A percentile compares a stretch with the other conserved stretches of the same genome.
These are phyloP conservation scores for Galeruca laticollis DNA, from an alignment of 2,888 invertebrate species.

Conservation along the genomic window DNA sequence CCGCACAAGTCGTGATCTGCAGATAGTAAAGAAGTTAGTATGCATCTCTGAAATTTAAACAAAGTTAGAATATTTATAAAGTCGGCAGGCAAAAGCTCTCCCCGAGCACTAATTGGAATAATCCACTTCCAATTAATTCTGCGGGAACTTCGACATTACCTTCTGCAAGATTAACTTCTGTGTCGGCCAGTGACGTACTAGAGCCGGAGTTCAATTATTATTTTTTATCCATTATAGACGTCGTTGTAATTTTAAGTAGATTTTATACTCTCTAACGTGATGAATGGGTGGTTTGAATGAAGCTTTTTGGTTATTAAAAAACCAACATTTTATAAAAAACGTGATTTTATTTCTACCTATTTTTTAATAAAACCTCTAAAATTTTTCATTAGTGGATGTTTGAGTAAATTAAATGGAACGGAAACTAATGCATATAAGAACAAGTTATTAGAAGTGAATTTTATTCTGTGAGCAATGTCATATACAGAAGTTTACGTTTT, in stretches of 20 bases:
- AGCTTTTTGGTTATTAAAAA: not conserved
- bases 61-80: conserved; percentile 63
- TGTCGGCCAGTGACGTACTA: conserved; percentile 36
- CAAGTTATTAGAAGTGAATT: no score
- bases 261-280: not conserved
- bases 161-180: conserved; percentile 61
- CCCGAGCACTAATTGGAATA: conserved; percentile 65
- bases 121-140: conserved; percentile 66
- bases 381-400: no score
- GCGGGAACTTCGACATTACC: conserved; percentile 62
- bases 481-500: no score
- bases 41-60: conserved; percentile 60
- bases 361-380: no score
- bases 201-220: not conserved
- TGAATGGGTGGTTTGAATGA: not conserved
- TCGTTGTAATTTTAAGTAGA: not conserved
- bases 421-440: no score
- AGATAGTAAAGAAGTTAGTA: conserved; percentile 46
- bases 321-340: not conserved
- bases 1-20: conserved; percentile 42
- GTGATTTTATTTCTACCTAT: not conserved
- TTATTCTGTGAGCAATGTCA: no score
- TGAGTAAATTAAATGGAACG: no score
- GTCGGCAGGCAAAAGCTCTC: conserved; percentile 58
- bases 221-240: no score